Evolutionary conservation across 1,140 invertebrate species (phyloP), one percentile per base, ranked within the genome.

Genomic region (Aplysia californica): DNA sequence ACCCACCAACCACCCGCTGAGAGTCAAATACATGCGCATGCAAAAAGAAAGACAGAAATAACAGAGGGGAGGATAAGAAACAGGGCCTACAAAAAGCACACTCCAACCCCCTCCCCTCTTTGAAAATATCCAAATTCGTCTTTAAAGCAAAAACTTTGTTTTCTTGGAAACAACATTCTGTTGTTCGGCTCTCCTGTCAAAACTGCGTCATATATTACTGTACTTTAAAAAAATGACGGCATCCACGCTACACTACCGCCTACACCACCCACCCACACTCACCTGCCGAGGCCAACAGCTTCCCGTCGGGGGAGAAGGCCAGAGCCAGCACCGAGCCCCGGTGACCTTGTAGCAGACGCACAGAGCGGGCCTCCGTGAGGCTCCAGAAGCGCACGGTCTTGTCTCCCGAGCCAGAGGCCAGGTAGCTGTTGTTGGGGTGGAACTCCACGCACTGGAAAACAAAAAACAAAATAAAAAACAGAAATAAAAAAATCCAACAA

Each of bases 341-440:
- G 80, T 93, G 92, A 21, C 93, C 93, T 31, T 84, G 82, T 58
- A 88, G 68, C 44, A 88, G 74, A 21, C 87, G 77, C 26, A 88
- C 83, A 33, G 79, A 79, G 55, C 83, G 80, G 20, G 84, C 86
- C 50, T 87, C 84, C 79, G 93, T 93, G 10, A 96, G 94, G 89
- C 98, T 98, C 97, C 97, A 99, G 6, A 99, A 88, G 77, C 98
- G 92, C 0, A 99, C 94, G 2, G 95, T 96, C 83, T 96, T 92
- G 90, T 99, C 98, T 84, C 95, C 96, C 2, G 96, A 98, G 4
- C 97, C 98, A 6, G 97, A 97, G 0, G 97, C 97, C 56, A 99
- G 90, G 80, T 99, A 99, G 90, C 98, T 98, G 5, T 96, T 96
- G 91, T 99, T 99, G 0, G 97, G 97, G 92, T 99, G 97, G 90